Percentiles rank a stretch among this genome's conserved stretches.
These are phyloP conservation scores for Drosophila yooni DNA, from an alignment of 2,888 invertebrate genomes.

Conservation along the genomic window DNA sequence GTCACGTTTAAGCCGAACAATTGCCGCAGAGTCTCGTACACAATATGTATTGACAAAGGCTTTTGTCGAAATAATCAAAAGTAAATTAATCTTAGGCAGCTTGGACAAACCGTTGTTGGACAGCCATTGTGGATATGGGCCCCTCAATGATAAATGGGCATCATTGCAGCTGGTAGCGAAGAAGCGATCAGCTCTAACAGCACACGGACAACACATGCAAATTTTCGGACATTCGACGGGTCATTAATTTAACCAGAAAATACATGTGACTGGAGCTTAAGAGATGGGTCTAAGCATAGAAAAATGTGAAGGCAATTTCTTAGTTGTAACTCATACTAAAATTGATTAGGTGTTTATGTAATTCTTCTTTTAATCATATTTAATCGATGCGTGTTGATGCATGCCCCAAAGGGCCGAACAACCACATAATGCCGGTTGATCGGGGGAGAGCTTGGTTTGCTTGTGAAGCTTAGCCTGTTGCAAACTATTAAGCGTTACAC, in stretches of 20 bases:
- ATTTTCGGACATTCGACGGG: conserved; percentile 59
- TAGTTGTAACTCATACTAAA: conserved; percentile 48
- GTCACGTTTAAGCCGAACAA: conserved; percentile 53
- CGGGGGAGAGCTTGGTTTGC: background rate
- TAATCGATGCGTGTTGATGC: conserved; percentile 65
- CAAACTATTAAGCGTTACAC: conserved; percentile 60
- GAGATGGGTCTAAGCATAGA: conserved; percentile 9
- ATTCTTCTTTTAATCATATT: conserved; percentile 68
- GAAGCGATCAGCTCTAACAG: conserved; percentile 49
- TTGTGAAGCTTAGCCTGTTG: conserved; percentile 18
- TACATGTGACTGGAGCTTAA: conserved; percentile 9
- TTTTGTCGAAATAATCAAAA: conserved; percentile 63
- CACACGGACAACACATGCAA: conserved; percentile 56
- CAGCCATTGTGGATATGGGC: conserved; percentile 23
- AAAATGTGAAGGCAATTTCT: conserved; percentile 35
- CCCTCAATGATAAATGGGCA: conserved; percentile 65
- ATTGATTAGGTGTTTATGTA: conserved; percentile 73
- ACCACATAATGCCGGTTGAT: conserved; percentile 45
- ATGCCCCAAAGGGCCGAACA: conserved; percentile 46
- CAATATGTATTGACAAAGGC: conserved; percentile 56
- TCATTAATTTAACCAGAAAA: conserved; percentile 71
- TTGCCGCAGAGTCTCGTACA: conserved; percentile 29
- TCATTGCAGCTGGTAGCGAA: conserved; percentile 45
- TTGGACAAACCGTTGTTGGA: conserved; percentile 41
- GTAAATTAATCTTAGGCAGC: conserved; percentile 61